Conservation (phyloP, 1,140 invertebrate species). For the Andrena cerasifolii region DNA sequence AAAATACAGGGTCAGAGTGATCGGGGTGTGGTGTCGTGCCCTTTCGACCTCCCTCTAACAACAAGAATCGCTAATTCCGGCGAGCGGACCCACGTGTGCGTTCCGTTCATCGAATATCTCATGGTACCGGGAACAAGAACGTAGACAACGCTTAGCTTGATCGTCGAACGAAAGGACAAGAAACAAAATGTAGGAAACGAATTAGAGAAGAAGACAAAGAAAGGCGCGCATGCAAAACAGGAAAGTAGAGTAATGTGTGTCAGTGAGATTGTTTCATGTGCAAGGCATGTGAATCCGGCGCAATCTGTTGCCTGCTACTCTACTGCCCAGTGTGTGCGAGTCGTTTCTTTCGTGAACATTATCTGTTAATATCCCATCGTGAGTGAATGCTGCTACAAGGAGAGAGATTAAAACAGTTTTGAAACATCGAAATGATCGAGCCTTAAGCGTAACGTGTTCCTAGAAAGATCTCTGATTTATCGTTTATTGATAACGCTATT, state of each 20-base stretch:
- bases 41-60: slow-evolving; percentile 34
- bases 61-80: slow-evolving; percentile 25
- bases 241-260: slow-evolving; percentile 69
- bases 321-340: slow-evolving; percentile 66
- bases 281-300: slow-evolving; percentile 70
- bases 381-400: slow-evolving; percentile 50
- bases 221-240: slow-evolving; percentile 75
- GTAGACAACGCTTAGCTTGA: neutral
- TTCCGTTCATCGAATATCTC: slow-evolving; percentile 37
- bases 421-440: slow-evolving; percentile 37
- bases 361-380: slow-evolving; percentile 25
- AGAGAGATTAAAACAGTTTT: slow-evolving; percentile 28
- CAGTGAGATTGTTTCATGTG: slow-evolving; percentile 73
- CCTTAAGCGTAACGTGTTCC: slow-evolving; percentile 31
- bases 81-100: slow-evolving; percentile 29
- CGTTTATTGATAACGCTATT: slow-evolving; percentile 36
- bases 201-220: neutral
- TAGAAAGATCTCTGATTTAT: slow-evolving; percentile 46
- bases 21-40: neutral
- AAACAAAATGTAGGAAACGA: slow-evolving; percentile 15
- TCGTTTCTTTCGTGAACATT: slow-evolving; percentile 17
- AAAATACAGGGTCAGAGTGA: slow-evolving; percentile 49
- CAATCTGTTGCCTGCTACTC: slow-evolving; percentile 64
- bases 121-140: neutral
- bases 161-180: slow-evolving; percentile 23